Base-by-base conservation (phyloP, 2,888 invertebrate genomes). In the Drosophila affinis region DNA sequence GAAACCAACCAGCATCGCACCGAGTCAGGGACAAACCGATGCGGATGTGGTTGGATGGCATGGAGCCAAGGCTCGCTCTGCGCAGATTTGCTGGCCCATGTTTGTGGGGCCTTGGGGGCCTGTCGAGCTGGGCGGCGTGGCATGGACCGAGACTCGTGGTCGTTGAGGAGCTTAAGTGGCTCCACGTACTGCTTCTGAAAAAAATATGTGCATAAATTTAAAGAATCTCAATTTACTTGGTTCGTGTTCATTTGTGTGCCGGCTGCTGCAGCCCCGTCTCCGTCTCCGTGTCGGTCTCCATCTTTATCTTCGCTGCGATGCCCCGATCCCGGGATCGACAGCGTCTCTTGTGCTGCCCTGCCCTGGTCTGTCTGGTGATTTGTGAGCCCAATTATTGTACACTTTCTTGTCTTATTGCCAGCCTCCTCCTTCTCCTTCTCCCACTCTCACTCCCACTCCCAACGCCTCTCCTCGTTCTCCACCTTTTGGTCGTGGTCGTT, bases 161-260 rank as follows among this genome's bases (percentile, higher is more conserved):
- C 71, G 59, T 65, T 68, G 69, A 70, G 78, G 51, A 88, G 89
- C 79, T 82, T 88, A 83, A 86, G 86, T 86, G 81, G 88, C 86
- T 82, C 61, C 79, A 79, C 72, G 85, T 79, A 75, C 75, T 70
- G 81, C 71, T 77, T 68, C 54, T 72, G 73, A 57, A 77, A 76
- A 80, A 83, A 77, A 89, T 77, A 87, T 88, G 85, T 88, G 87
- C 79, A 87, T 88, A 87, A 88, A 87, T 89, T 87, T 87, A 87
- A 87, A 89, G 81, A 87, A 87, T 88, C 85, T 78, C 81, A 89
- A 87, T 88, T 81, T 80, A 71, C 79, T 81, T 74, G 87, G 77
- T 76, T 78, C 88, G 78, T 89, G 86, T 72, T 82, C 75, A 77
- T 81, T 85, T 87, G 72, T 48, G 72, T 62, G 62, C 70, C 72